These are phyloP conservation scores for Gymnocheta viridis DNA, from an alignment of 2,888 invertebrate species.

Conservation along the genomic window DNA sequence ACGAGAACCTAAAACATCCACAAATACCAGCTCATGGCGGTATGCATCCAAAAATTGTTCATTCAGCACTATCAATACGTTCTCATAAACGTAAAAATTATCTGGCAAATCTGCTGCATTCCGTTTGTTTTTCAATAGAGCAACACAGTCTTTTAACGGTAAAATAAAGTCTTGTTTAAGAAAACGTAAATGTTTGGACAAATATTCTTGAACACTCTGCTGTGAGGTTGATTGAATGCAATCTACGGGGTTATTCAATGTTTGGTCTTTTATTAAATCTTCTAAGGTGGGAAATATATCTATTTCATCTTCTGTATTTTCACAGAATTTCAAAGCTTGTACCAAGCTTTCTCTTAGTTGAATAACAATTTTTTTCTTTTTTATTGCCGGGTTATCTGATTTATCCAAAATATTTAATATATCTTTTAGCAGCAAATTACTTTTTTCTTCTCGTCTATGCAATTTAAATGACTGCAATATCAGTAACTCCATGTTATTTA, in stretches of 20 bases:
- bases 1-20: slow-evolving; percentile 73
- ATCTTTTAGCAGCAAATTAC: slow-evolving; percentile 70
- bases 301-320: not conserved
- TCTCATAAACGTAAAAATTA: slow-evolving; percentile 70
- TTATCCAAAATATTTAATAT: slow-evolving; percentile 70
- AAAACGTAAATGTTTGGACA: slow-evolving; percentile 90
- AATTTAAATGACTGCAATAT: slow-evolving; percentile 72
- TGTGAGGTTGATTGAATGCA: slow-evolving; percentile 82
- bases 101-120: slow-evolving; percentile 45
- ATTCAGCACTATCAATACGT: slow-evolving; percentile 76
- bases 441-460: slow-evolving; percentile 56
- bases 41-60: slow-evolving; percentile 73
- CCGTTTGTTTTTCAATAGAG: slow-evolving; percentile 67
- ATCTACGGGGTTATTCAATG: slow-evolving; percentile 83
- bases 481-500: slow-evolving; percentile 72
- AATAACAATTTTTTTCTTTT: slow-evolving; percentile 22
- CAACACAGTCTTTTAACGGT: slow-evolving; percentile 85
- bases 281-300: slow-evolving; percentile 83
- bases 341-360: slow-evolving; percentile 25
- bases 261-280: slow-evolving; percentile 79
- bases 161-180: slow-evolving; percentile 90
- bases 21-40: slow-evolving; percentile 75
- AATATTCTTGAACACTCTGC: slow-evolving; percentile 86
- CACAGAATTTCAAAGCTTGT: slow-evolving; percentile 26
- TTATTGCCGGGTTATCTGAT: slow-evolving; percentile 48